phyloP scores from a whole-genome alignment of 1,140 invertebrate species.

The Notospermus geniculatus region DNA sequence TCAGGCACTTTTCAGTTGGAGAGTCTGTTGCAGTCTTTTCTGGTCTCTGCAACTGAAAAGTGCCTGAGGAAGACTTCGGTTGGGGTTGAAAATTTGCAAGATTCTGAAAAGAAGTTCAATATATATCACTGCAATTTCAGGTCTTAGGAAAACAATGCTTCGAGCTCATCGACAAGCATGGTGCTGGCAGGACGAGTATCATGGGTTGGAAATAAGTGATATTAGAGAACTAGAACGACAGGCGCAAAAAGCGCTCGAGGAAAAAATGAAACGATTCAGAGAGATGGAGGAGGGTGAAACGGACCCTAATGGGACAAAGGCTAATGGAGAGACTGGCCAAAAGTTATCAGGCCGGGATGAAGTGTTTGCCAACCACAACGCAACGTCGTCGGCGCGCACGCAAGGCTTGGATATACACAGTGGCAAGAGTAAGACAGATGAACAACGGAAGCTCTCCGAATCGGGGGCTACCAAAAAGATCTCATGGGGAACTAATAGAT shows the following conservation, averaged over 20 bases:
- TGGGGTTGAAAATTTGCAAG: no score
- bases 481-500: slow-evolving; percentile 8
- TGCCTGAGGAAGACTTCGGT: no score
- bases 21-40: no score
- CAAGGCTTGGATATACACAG: not conserved
- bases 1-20: no score
- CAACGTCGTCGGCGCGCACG: not conserved
- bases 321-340: not conserved
- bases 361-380: not conserved
- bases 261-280: slow-evolving; percentile 72
- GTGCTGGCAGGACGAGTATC: slow-evolving; percentile 99
- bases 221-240: slow-evolving; percentile 93
- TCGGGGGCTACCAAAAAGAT: slow-evolving; percentile 5
- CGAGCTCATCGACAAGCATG: slow-evolving; percentile 97
- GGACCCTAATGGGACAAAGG: no score
- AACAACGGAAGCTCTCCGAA: slow-evolving; percentile 6
- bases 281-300: not conserved
- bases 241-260: slow-evolving; percentile 81
- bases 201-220: slow-evolving; percentile 93
- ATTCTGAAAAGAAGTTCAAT: no score
- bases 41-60: no score
- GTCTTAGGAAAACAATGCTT: slow-evolving; percentile 94
- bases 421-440: not conserved
- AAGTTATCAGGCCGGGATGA: slow-evolving; percentile 5
- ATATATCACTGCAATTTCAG: no score